These are phyloP conservation scores for Drosophila nebulosa DNA, from an alignment of 1,140 invertebrate species.

Conservation along the genomic window DNA sequence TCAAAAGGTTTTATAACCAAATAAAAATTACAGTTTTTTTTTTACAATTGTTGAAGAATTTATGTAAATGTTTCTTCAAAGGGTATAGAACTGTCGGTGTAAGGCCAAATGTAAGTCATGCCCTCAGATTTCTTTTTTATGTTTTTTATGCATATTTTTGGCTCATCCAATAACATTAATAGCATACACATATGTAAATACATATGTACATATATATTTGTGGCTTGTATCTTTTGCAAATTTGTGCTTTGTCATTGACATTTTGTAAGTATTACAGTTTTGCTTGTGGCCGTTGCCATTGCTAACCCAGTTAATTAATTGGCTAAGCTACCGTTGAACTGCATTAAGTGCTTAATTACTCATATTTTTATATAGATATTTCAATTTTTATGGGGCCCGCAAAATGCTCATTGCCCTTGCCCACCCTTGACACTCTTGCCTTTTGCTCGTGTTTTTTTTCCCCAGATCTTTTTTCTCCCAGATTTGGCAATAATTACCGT, in stretches of 20 bases:
- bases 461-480: neutral
- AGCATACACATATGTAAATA: neutral
- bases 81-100: neutral
- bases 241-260: conserved; percentile 26
- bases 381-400: conserved; percentile 25
- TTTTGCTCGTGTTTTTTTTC: neutral
- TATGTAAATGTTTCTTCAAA: neutral
- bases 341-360: conserved; percentile 30
- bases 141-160: conserved; percentile 33
- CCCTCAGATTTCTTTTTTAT: neutral
- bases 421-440: conserved; percentile 64
- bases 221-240: neutral
- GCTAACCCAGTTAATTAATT: conserved; percentile 63
- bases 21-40: too few species aligned
- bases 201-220: neutral
- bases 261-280: conserved; percentile 17
- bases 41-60: too few species aligned
- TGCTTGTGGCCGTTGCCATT: conserved; percentile 2
- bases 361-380: conserved; percentile 19
- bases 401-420: conserved; percentile 21
- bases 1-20: too few species aligned
- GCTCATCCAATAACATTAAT: conserved; percentile 13
- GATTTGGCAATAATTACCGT: conserved; percentile 50
- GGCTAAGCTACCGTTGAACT: conserved; percentile 39
- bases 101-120: neutral